phyloP scores from a whole-genome alignment of 2,797 vertebrate species.

The Cossypha dichroa region DNA sequence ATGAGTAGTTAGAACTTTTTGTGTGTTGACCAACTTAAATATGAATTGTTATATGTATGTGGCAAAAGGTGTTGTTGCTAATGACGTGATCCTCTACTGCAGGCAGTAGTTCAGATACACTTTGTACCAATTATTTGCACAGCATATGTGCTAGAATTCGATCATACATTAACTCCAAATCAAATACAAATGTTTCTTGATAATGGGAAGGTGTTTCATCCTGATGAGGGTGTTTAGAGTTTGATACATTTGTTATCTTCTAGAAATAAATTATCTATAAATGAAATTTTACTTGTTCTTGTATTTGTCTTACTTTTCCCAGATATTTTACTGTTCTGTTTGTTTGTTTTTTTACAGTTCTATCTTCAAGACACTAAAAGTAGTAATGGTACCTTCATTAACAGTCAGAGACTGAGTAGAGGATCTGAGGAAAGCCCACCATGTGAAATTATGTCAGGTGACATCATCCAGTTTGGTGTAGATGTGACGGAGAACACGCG shows the following conservation, averaged over 20 bases:
- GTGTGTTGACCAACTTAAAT: background rate
- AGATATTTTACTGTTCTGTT: background rate
- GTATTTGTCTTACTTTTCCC: background rate
- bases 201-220: background rate
- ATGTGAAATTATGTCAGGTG: constrained; percentile 96
- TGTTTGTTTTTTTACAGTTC: constrained; percentile 81
- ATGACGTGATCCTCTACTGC: background rate
- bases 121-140: background rate
- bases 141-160: background rate
- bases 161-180: background rate
- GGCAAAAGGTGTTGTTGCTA: background rate
- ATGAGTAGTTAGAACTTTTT: background rate
- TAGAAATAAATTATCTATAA: background rate
- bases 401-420: constrained; percentile 97
- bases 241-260: background rate
- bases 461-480: constrained; percentile 98
- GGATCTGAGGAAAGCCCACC: constrained; percentile 98
- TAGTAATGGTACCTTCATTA: constrained; percentile 99
- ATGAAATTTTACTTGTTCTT: background rate
- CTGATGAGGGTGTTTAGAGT: background rate
- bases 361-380: constrained; percentile 99
- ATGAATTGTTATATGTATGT: background rate
- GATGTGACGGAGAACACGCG: constrained; percentile 99
- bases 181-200: background rate
- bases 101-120: background rate